phyloP scores from a whole-genome alignment of 2,113 vertebrate species.

The Martes martes region DNA sequence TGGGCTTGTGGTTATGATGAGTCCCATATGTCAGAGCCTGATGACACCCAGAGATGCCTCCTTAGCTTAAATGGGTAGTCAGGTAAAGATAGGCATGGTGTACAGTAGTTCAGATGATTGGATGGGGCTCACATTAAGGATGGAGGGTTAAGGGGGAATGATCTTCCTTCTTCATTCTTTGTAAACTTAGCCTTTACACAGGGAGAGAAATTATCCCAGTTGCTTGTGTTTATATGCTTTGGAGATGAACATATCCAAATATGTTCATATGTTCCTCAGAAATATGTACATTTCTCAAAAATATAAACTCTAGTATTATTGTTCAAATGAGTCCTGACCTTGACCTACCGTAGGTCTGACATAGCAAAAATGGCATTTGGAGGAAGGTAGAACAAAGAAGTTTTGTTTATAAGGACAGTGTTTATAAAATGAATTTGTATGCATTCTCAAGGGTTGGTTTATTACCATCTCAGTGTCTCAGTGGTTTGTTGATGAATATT shows the following conservation, averaged over 20 bases:
- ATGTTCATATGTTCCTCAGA: no score
- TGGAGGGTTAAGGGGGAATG: not conserved
- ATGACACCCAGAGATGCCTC: not conserved
- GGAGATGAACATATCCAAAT: not conserved
- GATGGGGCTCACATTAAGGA: not conserved
- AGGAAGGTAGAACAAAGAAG: not conserved
- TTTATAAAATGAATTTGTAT: not conserved
- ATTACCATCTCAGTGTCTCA: not conserved
- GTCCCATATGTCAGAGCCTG: not conserved
- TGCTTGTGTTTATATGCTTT: not conserved
- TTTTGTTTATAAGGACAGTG: conserved; percentile 1
- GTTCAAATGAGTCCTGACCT: not conserved
- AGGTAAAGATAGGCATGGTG: not conserved
- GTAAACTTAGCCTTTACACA: not conserved
- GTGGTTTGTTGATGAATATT: not conserved
- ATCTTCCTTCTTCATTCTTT: not conserved
- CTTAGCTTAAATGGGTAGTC: not conserved
- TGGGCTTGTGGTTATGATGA: not conserved
- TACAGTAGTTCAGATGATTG: not conserved
- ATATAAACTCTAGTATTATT: not conserved
- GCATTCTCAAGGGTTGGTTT: not conserved
- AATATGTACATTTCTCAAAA: not conserved
- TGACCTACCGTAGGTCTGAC: not conserved
- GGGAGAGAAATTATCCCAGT: not conserved
- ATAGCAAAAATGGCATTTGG: not conserved